Evolutionary conservation across 2,888 invertebrate genomes (phyloP).

Genomic region (Hyposoter didymator): DNA sequence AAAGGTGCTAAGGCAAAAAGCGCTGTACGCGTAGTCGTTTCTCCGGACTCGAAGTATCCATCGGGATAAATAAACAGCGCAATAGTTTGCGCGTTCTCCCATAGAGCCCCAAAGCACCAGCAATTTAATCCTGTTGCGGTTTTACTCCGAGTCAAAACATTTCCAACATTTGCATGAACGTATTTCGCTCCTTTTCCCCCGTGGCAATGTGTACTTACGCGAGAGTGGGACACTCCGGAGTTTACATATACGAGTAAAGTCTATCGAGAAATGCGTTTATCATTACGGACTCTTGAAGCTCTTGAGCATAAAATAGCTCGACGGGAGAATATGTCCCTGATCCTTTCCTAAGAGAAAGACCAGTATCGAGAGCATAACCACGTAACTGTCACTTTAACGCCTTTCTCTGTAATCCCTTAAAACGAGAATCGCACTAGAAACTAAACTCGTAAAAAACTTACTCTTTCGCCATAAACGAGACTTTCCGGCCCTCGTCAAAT

Average conservation of each 20-base stretch:
- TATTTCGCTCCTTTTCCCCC: slow-evolving; percentile 21
- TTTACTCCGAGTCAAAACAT: slow-evolving; percentile 56
- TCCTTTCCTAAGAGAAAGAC: background rate
- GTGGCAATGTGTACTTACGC: slow-evolving; percentile 20
- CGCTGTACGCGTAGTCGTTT: slow-evolving; percentile 29
- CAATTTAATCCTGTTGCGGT: slow-evolving; percentile 60
- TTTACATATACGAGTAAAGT: slow-evolving; percentile 49
- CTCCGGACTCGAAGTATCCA: slow-evolving; percentile 11
- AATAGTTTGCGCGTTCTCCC: slow-evolving; percentile 21
- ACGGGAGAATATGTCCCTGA: slow-evolving; percentile 47
- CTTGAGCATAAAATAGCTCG: slow-evolving; percentile 61
- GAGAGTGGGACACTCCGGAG: slow-evolving; percentile 22
- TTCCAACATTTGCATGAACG: slow-evolving; percentile 61
- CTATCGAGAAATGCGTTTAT: slow-evolving; percentile 64
- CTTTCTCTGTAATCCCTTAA: slow-evolving; percentile 9
- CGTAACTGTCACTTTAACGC: slow-evolving; percentile 23
- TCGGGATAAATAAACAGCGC: slow-evolving; percentile 21
- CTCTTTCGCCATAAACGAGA: slow-evolving; percentile 20
- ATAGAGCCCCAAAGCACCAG: slow-evolving; percentile 28
- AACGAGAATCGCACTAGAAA: slow-evolving; percentile 24
- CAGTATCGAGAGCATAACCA: slow-evolving; percentile 29
- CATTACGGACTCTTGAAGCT: slow-evolving; percentile 57
- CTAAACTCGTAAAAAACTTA: slow-evolving; percentile 33
- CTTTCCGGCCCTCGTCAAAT: background rate
- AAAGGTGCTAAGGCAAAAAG: slow-evolving; percentile 37